phyloP scores from a whole-genome alignment of 2,888 invertebrate species.

The Unio delphinus region DNA sequence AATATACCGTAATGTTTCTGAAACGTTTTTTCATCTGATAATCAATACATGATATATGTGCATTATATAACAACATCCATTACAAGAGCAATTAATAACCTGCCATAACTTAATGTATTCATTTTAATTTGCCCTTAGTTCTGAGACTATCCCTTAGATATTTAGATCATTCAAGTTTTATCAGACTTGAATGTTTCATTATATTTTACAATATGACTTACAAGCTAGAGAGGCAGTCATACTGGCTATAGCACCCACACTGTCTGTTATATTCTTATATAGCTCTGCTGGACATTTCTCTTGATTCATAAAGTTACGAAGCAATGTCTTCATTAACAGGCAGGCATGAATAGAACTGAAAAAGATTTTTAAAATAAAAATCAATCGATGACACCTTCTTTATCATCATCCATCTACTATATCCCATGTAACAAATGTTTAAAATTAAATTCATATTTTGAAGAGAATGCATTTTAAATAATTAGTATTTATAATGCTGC shows the following conservation, averaged over 20 bases:
- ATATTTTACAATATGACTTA: conserved; percentile 37
- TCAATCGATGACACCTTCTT: too few relatives aligned
- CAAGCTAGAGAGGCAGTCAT: conserved; percentile 64
- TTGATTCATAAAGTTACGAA: conserved; percentile 76
- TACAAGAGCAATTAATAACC: too few relatives aligned
- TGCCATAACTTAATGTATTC: too few relatives aligned
- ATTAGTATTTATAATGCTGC: neutral
- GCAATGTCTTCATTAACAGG: conserved; percentile 83
- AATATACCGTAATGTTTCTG: too few relatives aligned
- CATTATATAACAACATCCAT: too few relatives aligned
- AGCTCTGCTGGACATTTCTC: conserved; percentile 67
- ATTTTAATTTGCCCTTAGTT: too few relatives aligned
- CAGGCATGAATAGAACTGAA: conserved; percentile 81
- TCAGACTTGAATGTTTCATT: neutral
- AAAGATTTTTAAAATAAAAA: neutral
- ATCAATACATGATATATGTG: too few relatives aligned
- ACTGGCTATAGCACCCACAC: conserved; percentile 51
- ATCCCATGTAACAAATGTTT: too few relatives aligned
- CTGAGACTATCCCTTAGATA: too few relatives aligned
- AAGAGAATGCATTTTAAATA: neutral
- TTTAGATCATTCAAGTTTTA: neutral
- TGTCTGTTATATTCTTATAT: conserved; percentile 50
- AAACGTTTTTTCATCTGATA: too few relatives aligned
- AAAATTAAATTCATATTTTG: too few relatives aligned
- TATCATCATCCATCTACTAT: too few relatives aligned